Evolutionary conservation across 2,113 vertebrate genomes (phyloP), one percentile per base, ranked within the genome.

Genomic region (Carlito syrichta): DNA sequence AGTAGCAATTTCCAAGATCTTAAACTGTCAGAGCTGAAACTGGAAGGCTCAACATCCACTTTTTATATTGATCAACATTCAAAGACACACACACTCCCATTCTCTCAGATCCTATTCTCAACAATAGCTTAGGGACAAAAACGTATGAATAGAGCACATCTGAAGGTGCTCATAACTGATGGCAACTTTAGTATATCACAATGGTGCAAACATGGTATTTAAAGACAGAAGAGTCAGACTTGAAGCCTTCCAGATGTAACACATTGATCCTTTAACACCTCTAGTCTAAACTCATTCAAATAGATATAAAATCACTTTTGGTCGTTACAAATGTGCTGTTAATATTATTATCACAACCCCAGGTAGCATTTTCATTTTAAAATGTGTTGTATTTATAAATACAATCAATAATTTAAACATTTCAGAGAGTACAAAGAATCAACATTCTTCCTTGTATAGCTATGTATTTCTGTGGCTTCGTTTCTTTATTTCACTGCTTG

Each of bases 301-400:
- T 40, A 12, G 10, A 45, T 69, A 52, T 23, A 38, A 94, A 81
- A 52, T 71, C 45, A 81, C 81, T 85, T 79, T 76, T 58, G 66
- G 58, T 88, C 40, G 79, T 68, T 69, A 88, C 50, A 56, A 8
- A 52, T 43, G 17, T 83, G 69, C 43, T 73, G 16, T 66, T 58
- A 30, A 38, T 58, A 88, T 69, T 56, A 77, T 63, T 82, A 79
- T 74, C 27, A 63, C 68, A 74, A 78, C 3, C 38, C 40, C 30
- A 86, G 45, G 27, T 17, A 54, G 25, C 17, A 92, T 54, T 78
- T 94, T 78, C 38, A 88, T 92, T 95, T 60, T 93, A 86, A 94
- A 89, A 58, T 40, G n/a, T n/a, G 52, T 79, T 91, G 69, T 82
- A 68, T 56, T 69, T 91, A 88, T 52, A 16, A 93, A 63, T 58